phyloP scores from a whole-genome alignment of 1,140 invertebrate genomes.

The Cyrtorhinus lividipennis region DNA sequence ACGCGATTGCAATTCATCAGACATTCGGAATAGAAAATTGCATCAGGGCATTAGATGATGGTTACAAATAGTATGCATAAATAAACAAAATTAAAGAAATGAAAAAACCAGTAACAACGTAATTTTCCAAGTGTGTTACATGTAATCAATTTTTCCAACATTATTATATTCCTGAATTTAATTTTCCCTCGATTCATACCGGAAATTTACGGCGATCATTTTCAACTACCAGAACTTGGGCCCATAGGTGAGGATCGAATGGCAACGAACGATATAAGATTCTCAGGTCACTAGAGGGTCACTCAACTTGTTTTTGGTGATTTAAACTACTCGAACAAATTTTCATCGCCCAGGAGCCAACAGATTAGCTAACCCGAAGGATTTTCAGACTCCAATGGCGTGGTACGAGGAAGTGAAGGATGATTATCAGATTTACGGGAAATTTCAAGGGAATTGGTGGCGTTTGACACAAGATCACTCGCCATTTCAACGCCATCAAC shows the following conservation, averaged over 20 bases:
- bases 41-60: no score
- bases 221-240: constrained; percentile 81
- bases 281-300: no score
- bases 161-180: no score
- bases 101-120: no score
- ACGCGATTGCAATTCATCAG: no score
- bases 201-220: constrained; percentile 91
- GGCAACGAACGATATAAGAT: background rate
- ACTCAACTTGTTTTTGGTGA: background rate
- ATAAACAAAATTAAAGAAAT: no score
- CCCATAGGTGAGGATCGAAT: constrained; percentile 60
- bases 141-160: no score
- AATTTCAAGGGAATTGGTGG: constrained; percentile 85
- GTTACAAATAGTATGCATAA: no score
- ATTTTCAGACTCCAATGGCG: constrained; percentile 84
- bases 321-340: background rate
- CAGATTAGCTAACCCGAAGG: constrained; percentile 87
- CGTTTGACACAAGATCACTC: constrained; percentile 69
- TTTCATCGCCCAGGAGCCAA: constrained; percentile 54
- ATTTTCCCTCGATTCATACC: no score
- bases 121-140: no score
- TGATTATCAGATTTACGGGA: constrained; percentile 61
- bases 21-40: no score
- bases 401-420: constrained; percentile 62
- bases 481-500: constrained; percentile 96